Evolutionary conservation across 2,113 vertebrate genomes (phyloP).

Genomic region (Pedetes capensis): DNA sequence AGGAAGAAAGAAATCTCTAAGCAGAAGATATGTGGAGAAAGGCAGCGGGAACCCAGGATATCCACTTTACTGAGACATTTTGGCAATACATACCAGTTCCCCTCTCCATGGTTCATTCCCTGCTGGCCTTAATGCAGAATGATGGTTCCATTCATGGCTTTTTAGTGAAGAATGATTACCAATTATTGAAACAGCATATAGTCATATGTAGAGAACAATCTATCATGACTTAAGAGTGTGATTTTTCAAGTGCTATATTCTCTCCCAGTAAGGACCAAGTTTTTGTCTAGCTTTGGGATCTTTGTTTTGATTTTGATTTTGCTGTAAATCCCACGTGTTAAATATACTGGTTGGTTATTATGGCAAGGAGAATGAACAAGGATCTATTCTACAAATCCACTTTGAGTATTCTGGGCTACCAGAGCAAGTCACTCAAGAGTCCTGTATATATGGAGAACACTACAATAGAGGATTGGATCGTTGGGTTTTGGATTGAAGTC

Average conservation of each 20-base stretch:
- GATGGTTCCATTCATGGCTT: neutral
- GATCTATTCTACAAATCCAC: neutral
- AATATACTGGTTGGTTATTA: neutral
- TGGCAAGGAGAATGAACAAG: neutral
- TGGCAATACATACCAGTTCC: neutral
- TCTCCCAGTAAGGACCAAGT: neutral
- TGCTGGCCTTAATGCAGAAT: neutral
- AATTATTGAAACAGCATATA: neutral
- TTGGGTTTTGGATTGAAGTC: neutral
- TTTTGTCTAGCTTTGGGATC: neutral
- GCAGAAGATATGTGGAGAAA: neutral
- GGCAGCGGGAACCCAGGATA: neutral
- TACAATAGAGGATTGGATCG: neutral
- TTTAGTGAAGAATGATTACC: neutral
- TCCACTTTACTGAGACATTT: neutral
- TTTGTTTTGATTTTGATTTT: neutral
- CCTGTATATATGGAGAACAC: neutral
- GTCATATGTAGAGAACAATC: neutral
- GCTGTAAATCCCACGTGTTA: neutral
- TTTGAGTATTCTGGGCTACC: neutral
- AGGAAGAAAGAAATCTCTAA: neutral
- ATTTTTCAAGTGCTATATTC: neutral
- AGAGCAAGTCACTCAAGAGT: neutral
- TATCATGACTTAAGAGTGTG: neutral
- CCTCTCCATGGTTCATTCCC: neutral